Percentiles rank a stretch among this genome's conserved stretches.
Evolutionary conservation across 2,888 invertebrate genomes (phyloP).

Genomic region (Alloplasta piceator): DNA sequence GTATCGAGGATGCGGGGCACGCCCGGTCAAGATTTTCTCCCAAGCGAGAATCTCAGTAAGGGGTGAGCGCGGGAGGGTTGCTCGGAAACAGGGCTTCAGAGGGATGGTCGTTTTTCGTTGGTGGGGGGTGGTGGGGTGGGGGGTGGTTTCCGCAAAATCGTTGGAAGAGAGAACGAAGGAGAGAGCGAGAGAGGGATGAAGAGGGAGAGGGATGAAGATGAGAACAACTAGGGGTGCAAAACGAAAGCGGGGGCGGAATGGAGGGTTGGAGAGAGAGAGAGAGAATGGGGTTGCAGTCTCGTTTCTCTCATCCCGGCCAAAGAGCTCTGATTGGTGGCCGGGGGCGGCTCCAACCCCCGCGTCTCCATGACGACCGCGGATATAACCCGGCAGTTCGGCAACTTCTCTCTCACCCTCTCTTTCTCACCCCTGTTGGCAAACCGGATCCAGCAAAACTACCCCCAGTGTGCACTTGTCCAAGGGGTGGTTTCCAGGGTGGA

Average conservation of each 20-base stretch:
- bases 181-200: constrained; percentile 17
- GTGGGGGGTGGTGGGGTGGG: constrained; percentile 58
- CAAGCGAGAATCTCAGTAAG: constrained; percentile 83
- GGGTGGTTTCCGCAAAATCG: constrained; percentile 56
- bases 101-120: constrained; percentile 49
- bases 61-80: constrained; percentile 57
- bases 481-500: constrained; percentile 12
- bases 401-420: not conserved
- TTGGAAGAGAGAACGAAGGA: constrained; percentile 63
- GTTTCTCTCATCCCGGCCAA: constrained; percentile 77
- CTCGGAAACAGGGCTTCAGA: constrained; percentile 26
- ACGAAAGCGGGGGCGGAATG: constrained; percentile 3
- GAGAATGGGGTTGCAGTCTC: constrained; percentile 67
- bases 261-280: constrained; percentile 25
- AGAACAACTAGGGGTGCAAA: constrained; percentile 2
- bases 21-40: constrained; percentile 84
- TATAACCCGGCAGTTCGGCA: constrained; percentile 79
- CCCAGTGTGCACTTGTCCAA: constrained; percentile 28
- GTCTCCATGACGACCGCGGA: constrained; percentile 86
- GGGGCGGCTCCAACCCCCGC: constrained; percentile 82
- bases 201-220: constrained; percentile 11
- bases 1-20: constrained; percentile 83
- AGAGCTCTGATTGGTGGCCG: constrained; percentile 86
- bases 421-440: not conserved
- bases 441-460: not conserved